phyloP scores from a whole-genome alignment of 1,140 invertebrate genomes.

The Aphaenogaster floridana region DNA sequence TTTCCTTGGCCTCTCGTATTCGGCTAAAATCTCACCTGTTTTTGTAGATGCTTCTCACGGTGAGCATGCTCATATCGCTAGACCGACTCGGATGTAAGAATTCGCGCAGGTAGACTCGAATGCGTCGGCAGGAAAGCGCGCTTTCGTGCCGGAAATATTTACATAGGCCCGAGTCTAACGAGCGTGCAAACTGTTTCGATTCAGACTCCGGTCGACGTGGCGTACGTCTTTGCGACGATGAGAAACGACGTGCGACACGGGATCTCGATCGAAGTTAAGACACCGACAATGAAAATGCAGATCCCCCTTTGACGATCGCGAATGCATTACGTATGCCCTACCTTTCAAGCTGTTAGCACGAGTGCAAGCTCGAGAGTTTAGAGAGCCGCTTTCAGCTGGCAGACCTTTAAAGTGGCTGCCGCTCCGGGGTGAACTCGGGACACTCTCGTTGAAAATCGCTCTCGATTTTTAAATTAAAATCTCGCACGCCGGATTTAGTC shows the following conservation, averaged over 20 bases:
- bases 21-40: neutral
- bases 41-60: slow-evolving; percentile 40
- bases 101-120: slow-evolving; percentile 36
- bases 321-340: slow-evolving; percentile 14
- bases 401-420: neutral
- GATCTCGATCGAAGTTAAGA: slow-evolving; percentile 16
- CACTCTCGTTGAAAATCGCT: neutral
- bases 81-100: slow-evolving; percentile 29
- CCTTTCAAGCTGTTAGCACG: neutral
- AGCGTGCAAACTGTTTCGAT: slow-evolving; percentile 65
- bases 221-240: neutral
- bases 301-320: slow-evolving; percentile 17
- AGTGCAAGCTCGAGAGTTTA: slow-evolving; percentile 22
- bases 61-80: slow-evolving; percentile 1
- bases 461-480: neutral
- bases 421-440: neutral
- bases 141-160: slow-evolving; percentile 74
- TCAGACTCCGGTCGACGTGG: slow-evolving; percentile 5
- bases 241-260: slow-evolving; percentile 3
- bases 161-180: slow-evolving; percentile 66
- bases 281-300: slow-evolving; percentile 29
- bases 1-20: neutral
- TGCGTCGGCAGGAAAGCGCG: slow-evolving; percentile 37
- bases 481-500: neutral
- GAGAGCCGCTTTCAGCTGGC: slow-evolving; percentile 5